Base-by-base conservation (phyloP, 2,113 vertebrate genomes). In the Numida meleagris region DNA sequence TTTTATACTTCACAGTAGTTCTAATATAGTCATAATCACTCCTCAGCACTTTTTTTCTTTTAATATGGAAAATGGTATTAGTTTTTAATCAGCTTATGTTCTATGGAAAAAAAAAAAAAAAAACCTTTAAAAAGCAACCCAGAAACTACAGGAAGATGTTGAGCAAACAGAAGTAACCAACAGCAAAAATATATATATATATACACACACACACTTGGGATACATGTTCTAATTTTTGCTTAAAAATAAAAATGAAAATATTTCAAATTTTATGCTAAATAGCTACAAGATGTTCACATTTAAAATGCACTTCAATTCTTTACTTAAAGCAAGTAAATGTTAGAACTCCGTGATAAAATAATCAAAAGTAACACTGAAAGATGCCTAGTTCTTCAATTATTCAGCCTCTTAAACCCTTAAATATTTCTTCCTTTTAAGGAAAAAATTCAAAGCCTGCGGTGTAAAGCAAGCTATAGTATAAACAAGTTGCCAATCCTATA, bases 31-130 rank as follows among this genome's bases (percentile, higher is more conserved):
- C 94, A 85, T 92, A 96, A 96, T 96, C 77, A 91, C 81, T 72
- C 63, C 77, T 59, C 89, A 88, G 90, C 88, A 91, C 83, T 93
- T 65, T 96, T 96, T 82, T 62, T 92, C 17, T 57, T 58, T n/a
- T n/a, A 13, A 58, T 58, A 58, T n/a, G 55, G 67, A 94, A 89
- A 82, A 95, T 71, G 81, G 84, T 59, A 92, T 96, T 93, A 87
- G 94, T 86, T 93, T 96, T 80, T 87, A 95, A 96, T 68, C 50
- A 94, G 93, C 95, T 96, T 95, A 96, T 75, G 81, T 89, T 96
- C 90, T n/a, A 96, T 81, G 95, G n/a, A n/a, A n/a, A 16, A 53
- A 43, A 43, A 29, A 51, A 51, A 82, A 91, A 89, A 71, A 91
- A 63, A 82, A 67, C 70, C 40, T 88, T 90, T 48, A 72, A 88